A percentile compares a stretch with the other conserved stretches of the same genome.
Conservation (phyloP, 2,797 vertebrate species). For the Hippocampus kuda region DNA sequence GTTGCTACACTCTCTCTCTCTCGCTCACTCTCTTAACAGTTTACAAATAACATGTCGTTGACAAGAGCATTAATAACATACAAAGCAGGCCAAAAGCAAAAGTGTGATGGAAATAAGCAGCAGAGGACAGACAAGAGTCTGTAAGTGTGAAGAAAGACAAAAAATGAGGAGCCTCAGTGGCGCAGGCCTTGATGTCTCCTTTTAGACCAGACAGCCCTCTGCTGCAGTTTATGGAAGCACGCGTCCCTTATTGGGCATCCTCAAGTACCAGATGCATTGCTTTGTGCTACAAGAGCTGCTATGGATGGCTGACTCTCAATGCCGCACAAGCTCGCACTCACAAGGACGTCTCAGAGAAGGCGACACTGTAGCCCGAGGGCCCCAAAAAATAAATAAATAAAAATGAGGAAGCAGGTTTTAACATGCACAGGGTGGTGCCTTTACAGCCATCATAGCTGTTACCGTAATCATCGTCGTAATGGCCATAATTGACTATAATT, state of each 20-base stretch:
- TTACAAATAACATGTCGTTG: too few species aligned
- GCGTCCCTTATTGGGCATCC: conserved; percentile 41
- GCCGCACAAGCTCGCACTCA: conserved; percentile 49
- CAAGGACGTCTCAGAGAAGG: conserved; percentile 42
- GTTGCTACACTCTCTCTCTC: too few species aligned
- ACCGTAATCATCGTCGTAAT: neutral
- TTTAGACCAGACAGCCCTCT: conserved; percentile 51
- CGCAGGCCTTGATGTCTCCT: conserved; percentile 48
- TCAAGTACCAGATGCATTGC: conserved; percentile 60
- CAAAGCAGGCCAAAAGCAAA: conserved; percentile 38
- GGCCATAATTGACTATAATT: neutral
- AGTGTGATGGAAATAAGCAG: conserved; percentile 66
- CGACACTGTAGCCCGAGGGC: neutral
- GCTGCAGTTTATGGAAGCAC: conserved; percentile 26
- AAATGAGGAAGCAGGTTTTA: conserved; percentile 19
- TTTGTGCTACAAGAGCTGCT: conserved; percentile 45
- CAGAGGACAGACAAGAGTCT: conserved; percentile 57
- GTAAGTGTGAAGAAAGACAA: conserved; percentile 51
- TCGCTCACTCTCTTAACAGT: too few species aligned
- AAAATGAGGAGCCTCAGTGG: conserved; percentile 49
- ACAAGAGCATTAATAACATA: conserved; percentile 40
- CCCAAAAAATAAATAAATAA: neutral
- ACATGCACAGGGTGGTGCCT: conserved; percentile 7
- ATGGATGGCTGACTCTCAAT: conserved; percentile 45
- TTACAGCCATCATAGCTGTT: neutral